Evolutionary conservation across 2,113 vertebrate genomes (phyloP), one percentile per base, ranked within the genome.

Genomic region (Toxostoma redivivum): DNA sequence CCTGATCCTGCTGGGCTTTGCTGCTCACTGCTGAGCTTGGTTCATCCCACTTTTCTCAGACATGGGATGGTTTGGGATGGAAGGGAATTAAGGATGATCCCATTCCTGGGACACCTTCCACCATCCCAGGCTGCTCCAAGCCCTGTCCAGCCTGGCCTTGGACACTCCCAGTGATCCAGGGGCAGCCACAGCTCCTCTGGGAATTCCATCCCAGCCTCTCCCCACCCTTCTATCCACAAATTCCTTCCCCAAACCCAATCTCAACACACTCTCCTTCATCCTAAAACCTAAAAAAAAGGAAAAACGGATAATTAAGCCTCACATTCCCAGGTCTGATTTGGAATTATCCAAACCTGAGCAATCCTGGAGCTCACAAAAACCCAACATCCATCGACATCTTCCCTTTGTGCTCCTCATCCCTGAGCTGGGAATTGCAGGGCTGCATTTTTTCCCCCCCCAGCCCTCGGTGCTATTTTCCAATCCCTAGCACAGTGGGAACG

Each of bases 301-400:
- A 30, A 35, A 77, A 6, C 44, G 2, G 7, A 3, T 17, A 57
- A 70, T 81, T 42, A 9, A 20, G 1, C 37, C 66, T 38, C 37
- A 4, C 9, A 5, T 72, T 93, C 70, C 62, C 45, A 18, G 14
- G 14, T 12, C 27, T 27, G 37, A 20, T 13, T 5, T 17, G 21
- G 30, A 62, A 3, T 20, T 25, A 5, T 24, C 33, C 56, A 44
- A 83, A 83, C 8, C 40, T 2, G 6, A 22, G 5, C 30, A 18
- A 48, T 4, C 2, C 54, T 4, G 17, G 21, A 8, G 7, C 27
- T 51, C 12, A 0, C 6, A 3, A 12, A 50, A 81, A 5, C 37
- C 5, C 27, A 12, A 5, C 31, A 24, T 7, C 72, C 58, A 23
- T 5, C 9, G 22, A 0, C 24, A 24, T 6, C 60, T 64, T 44